Conservation (phyloP, 64 coral and sea anemone species). For the Acropora yongei region DNA sequence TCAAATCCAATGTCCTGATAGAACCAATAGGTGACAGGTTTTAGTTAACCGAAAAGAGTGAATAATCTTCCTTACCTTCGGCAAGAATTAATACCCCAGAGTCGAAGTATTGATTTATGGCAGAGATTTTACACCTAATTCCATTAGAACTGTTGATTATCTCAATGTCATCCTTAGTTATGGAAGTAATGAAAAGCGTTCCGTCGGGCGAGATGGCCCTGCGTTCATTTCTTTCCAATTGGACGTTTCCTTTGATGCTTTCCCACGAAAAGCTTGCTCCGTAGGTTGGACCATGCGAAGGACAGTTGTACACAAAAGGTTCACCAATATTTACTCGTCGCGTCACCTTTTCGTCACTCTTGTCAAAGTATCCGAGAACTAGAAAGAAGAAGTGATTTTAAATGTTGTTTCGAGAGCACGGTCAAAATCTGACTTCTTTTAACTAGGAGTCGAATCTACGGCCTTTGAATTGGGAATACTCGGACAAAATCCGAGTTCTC, state of each 20-base stretch:
- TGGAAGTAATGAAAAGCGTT: not conserved
- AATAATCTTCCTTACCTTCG: not conserved
- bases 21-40: too few species aligned
- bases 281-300: not conserved
- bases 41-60: not conserved
- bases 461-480: too few species aligned
- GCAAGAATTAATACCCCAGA: not conserved
- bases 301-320: not conserved
- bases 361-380: too few species aligned
- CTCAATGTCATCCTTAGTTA: not conserved
- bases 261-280: not conserved
- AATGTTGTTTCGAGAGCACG: too few species aligned
- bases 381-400: too few species aligned
- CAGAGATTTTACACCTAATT: not conserved
- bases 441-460: too few species aligned
- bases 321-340: not conserved
- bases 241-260: not conserved
- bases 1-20: too few species aligned
- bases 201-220: not conserved
- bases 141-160: not conserved
- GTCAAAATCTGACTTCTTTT: too few species aligned
- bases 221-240: not conserved
- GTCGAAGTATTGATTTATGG: not conserved
- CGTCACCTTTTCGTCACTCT: not conserved
- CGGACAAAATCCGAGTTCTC: too few species aligned